A percentile compares a stretch with the other conserved stretches of the same genome.
These are phyloP conservation scores for Loriculus beryllinus DNA, from an alignment of 2,797 vertebrate genomes.

Conservation along the genomic window DNA sequence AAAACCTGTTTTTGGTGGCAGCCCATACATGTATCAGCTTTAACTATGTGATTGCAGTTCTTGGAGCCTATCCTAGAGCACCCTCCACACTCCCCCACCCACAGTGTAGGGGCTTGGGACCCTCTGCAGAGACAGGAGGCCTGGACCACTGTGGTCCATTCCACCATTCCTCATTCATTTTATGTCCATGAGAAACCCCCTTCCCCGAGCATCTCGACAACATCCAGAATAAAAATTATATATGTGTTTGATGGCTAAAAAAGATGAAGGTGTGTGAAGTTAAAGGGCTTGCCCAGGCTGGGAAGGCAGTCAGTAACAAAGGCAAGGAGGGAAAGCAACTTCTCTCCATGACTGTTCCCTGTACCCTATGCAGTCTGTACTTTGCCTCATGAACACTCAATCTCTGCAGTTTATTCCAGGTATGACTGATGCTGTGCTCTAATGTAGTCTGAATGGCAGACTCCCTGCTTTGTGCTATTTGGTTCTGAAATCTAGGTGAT, in stretches of 20 bases:
- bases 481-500: neutral
- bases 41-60: neutral
- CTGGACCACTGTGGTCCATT: rapidly evolving
- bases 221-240: neutral
- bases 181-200: rapidly evolving
- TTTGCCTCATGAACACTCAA: neutral
- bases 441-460: neutral
- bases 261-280: neutral
- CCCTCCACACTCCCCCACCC: neutral
- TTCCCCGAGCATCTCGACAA: neutral
- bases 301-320: neutral
- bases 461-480: neutral
- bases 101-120: rapidly evolving
- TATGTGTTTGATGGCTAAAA: neutral
- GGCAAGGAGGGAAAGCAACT: neutral
- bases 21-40: neutral
- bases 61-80: neutral
- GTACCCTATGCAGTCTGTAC: rapidly evolving
- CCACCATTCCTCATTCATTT: neutral
- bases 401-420: neutral
- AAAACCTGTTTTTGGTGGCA: neutral
- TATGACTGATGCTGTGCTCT: neutral
- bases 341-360: neutral
- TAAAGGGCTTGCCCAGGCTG: neutral
- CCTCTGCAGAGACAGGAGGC: neutral